phyloP scores from a whole-genome alignment of 2,797 vertebrate genomes.

The Chrysocyon brachyurus region DNA sequence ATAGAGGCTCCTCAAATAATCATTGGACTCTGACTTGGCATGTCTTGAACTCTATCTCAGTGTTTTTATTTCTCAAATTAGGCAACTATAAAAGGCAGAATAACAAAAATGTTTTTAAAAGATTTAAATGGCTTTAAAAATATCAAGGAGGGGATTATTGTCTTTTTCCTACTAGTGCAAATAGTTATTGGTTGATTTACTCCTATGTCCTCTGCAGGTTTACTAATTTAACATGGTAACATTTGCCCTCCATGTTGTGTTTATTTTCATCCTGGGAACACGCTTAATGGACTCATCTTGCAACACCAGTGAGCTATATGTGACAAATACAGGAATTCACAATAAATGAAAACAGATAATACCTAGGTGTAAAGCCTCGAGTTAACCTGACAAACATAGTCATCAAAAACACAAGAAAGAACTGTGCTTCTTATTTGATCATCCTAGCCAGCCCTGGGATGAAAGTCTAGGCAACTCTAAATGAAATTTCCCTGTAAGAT shows the following conservation, averaged over 20 bases:
- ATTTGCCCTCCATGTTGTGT: not conserved
- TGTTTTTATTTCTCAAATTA: constrained; percentile 52
- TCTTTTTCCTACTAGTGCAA: constrained; percentile 7
- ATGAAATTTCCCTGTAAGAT: not conserved
- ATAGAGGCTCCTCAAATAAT: not conserved
- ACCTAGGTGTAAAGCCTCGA: not conserved
- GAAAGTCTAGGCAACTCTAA: not conserved
- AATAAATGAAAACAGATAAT: not conserved
- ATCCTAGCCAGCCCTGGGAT: not conserved
- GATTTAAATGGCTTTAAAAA: constrained; percentile 27
- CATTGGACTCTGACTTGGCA: not conserved
- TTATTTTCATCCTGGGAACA: not conserved
- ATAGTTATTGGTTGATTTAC: not conserved
- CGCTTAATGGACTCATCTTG: not conserved
- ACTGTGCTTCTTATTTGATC: not conserved
- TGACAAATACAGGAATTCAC: not conserved
- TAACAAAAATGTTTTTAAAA: not conserved
- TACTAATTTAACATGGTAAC: not conserved
- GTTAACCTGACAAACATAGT: not conserved
- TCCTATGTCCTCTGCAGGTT: not conserved
- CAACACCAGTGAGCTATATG: not conserved
- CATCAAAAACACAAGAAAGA: not conserved
- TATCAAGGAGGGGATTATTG: not conserved
- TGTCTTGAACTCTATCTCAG: not conserved
- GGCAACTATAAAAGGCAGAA: not conserved